phyloP scores from a whole-genome alignment of 2,888 invertebrate species.

The Spatulosminthurus flaviceps region DNA sequence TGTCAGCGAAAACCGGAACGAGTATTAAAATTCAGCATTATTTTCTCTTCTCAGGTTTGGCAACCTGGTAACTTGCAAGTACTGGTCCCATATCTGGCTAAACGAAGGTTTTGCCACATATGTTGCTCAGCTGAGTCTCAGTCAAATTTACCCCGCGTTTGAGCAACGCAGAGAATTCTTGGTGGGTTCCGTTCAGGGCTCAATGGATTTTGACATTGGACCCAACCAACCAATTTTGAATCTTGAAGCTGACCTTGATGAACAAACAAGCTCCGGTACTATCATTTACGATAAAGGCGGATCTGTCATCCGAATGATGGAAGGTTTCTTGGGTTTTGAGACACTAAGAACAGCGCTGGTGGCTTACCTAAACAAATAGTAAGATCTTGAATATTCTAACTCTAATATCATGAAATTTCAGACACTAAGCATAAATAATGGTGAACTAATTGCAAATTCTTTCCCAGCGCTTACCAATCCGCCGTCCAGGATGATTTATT shows the following conservation, averaged over 20 bases:
- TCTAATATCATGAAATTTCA: no score
- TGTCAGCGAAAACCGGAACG: background rate
- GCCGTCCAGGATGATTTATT: background rate
- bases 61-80: slow-evolving; percentile 45
- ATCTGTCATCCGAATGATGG: slow-evolving; percentile 50
- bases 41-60: slow-evolving; percentile 31
- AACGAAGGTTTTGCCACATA: slow-evolving; percentile 45
- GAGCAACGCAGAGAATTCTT: background rate
- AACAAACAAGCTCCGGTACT: background rate
- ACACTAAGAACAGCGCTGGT: slow-evolving; percentile 34
- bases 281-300: slow-evolving; percentile 56
- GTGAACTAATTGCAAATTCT: background rate
- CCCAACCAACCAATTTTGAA: background rate
- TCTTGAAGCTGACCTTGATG: background rate
- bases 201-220: slow-evolving; percentile 17
- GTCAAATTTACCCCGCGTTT: slow-evolving; percentile 19
- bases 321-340: slow-evolving; percentile 49
- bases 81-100: slow-evolving; percentile 32
- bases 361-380: slow-evolving; percentile 25
- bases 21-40: background rate
- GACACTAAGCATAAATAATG: background rate
- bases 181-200: slow-evolving; percentile 4
- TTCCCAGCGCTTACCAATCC: background rate
- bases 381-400: background rate
- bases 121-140: background rate